Evolutionary conservation across 37 sponge, comb jelly and placozoan species (phyloP).

Genomic region (Sycon ciliatum): DNA sequence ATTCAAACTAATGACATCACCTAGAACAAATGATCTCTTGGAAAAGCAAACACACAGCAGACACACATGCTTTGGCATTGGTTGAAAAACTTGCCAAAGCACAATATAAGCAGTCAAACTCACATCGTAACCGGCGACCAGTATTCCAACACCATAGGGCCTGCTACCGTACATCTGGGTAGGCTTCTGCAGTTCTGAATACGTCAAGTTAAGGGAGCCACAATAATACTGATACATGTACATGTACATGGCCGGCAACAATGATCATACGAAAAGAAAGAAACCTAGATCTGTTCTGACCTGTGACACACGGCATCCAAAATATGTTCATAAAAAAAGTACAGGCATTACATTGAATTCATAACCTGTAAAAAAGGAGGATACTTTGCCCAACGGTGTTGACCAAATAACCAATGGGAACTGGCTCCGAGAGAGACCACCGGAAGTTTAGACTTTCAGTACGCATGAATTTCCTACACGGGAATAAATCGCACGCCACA

Average conservation of each 20-base stretch:
- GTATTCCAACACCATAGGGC: conserved; percentile 93
- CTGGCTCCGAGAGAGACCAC: conserved; percentile 47
- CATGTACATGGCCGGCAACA: neutral
- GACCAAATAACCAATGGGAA: conserved; percentile 77
- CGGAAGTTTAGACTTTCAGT: conserved; percentile 88
- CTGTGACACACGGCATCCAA: no score
- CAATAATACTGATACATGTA: neutral
- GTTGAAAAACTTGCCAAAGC: no score
- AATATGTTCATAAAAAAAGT: no score
- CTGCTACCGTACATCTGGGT: conserved; percentile 71
- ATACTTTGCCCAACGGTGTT: conserved; percentile 84
- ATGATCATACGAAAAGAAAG: no score
- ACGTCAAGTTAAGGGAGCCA: conserved; percentile 27
- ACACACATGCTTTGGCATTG: no score
- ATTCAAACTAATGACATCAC: no score
- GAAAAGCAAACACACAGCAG: no score
- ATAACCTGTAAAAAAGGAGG: no score
- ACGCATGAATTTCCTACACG: conserved; percentile 85
- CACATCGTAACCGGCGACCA: conserved; percentile 94
- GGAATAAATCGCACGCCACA: neutral
- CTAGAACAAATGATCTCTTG: no score
- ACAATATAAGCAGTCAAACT: conserved; percentile 11
- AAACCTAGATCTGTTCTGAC: no score
- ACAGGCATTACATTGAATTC: no score
- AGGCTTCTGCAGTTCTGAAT: conserved; percentile 64